A percentile compares a stretch with the other conserved stretches of the same genome.
These are phyloP conservation scores for Pharmacophagus antenor DNA, from an alignment of 2,888 invertebrate species.

Conservation along the genomic window DNA sequence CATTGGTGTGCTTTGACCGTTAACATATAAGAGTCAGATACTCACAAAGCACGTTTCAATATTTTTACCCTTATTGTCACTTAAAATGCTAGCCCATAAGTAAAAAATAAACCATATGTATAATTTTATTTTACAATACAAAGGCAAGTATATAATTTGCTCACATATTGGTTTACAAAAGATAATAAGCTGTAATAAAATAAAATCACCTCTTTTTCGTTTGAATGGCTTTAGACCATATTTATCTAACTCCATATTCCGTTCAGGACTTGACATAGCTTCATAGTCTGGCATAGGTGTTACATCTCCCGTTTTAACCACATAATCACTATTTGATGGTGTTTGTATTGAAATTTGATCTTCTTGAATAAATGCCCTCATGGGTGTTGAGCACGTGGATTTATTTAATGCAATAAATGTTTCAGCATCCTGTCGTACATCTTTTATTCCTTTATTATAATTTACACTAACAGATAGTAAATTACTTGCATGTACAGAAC, in stretches of 20 bases:
- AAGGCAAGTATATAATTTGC: too few relatives aligned
- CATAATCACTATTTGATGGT: conserved; percentile 64
- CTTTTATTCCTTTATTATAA: conserved; percentile 22
- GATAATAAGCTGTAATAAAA: conserved; percentile 71
- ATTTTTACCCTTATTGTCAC: too few relatives aligned
- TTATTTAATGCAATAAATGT: conserved; percentile 12
- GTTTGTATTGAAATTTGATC: conserved; percentile 45
- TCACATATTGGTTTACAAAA: too few relatives aligned
- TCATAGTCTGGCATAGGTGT: conserved; percentile 82
- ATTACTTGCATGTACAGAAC: conserved; percentile 40
- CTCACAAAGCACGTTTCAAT: too few relatives aligned
- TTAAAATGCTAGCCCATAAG: too few relatives aligned
- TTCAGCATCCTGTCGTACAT: conserved; percentile 18
- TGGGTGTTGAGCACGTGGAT: conserved; percentile 19
- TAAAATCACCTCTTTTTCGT: conserved; percentile 75
- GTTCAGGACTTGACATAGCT: conserved; percentile 78
- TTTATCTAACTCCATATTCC: conserved; percentile 80
- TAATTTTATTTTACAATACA: too few relatives aligned
- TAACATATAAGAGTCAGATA: too few relatives aligned
- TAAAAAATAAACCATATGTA: too few relatives aligned
- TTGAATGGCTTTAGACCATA: conserved; percentile 85
- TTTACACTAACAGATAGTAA: conserved; percentile 44
- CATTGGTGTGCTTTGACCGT: too few relatives aligned
- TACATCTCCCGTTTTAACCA: conserved; percentile 78
- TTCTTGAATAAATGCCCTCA: conserved; percentile 19